A percentile compares a stretch with the other conserved stretches of the same genome.
phyloP scores from a whole-genome alignment of 1,140 invertebrate genomes.

The Laupala kohalensis region DNA sequence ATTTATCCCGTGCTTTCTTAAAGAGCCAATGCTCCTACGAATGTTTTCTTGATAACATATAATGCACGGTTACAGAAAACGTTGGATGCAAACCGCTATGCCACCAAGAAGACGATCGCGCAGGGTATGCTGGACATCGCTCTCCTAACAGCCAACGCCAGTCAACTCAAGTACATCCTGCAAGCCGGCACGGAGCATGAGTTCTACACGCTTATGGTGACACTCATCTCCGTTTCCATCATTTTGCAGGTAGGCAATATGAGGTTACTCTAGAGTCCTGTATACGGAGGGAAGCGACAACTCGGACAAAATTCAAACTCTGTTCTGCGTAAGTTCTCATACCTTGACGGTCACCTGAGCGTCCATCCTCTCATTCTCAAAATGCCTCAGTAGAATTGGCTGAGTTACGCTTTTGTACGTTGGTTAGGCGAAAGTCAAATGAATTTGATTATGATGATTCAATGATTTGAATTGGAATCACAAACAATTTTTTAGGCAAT shows the following conservation, averaged over 20 bases:
- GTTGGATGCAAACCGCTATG: slow-evolving; percentile 67
- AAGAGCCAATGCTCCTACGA: too few relatives aligned
- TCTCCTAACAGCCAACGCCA: slow-evolving; percentile 68
- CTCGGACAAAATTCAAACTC: too few relatives aligned
- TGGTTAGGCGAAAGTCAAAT: too few relatives aligned
- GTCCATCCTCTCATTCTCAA: too few relatives aligned
- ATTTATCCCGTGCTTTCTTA: too few relatives aligned
- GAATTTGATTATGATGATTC: too few relatives aligned
- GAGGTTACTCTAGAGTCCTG: neutral
- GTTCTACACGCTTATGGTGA: slow-evolving; percentile 68
- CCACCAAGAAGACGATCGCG: slow-evolving; percentile 76
- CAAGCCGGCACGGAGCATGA: slow-evolving; percentile 67
- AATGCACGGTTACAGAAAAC: slow-evolving; percentile 41
- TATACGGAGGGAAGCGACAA: too few relatives aligned
- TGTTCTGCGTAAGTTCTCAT: too few relatives aligned
- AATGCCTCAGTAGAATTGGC: neutral
- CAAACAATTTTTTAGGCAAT: too few relatives aligned
- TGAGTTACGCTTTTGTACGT: neutral
- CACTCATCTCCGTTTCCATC: slow-evolving; percentile 68
- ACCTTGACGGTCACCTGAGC: too few relatives aligned
- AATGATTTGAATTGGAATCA: too few relatives aligned
- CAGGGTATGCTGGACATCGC: slow-evolving; percentile 72
- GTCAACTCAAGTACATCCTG: slow-evolving; percentile 74
- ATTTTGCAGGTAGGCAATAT: slow-evolving; percentile 58
- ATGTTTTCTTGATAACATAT: too few relatives aligned